These are phyloP conservation scores for Drosophila longiperda DNA, from an alignment of 2,888 invertebrate species.

Conservation along the genomic window DNA sequence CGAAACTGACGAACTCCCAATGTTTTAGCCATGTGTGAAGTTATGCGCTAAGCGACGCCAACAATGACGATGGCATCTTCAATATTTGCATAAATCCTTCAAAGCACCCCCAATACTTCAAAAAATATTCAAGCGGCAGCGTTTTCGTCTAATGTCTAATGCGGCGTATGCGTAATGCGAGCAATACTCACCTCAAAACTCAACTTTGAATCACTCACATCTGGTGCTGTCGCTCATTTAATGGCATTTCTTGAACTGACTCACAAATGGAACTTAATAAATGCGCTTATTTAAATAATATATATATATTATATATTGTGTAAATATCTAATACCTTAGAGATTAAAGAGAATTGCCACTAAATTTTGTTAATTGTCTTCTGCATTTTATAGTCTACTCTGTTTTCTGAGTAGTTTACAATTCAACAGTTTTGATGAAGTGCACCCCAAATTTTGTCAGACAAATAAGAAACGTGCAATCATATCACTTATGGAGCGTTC, in stretches of 20 bases:
- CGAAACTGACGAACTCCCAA: conserved; percentile 23
- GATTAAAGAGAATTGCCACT: not conserved
- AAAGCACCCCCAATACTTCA: conserved; percentile 54
- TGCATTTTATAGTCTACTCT: not conserved
- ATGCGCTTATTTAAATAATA: not conserved
- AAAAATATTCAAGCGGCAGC: conserved; percentile 60
- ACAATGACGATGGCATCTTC: conserved; percentile 66
- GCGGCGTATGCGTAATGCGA: conserved; percentile 59
- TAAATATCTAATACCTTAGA: not conserved
- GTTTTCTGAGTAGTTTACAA: not conserved
- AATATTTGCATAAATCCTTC: conserved; percentile 80
- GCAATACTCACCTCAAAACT: conserved; percentile 28
- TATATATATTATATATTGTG: not conserved
- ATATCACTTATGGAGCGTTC: not conserved
- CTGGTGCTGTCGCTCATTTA: conserved; percentile 13
- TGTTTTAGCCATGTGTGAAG: conserved; percentile 63
- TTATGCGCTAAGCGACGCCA: conserved; percentile 71
- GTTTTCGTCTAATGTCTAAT: conserved; percentile 58
- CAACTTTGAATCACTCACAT: conserved; percentile 24
- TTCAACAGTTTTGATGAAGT: not conserved
- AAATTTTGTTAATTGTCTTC: not conserved
- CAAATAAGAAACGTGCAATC: not conserved
- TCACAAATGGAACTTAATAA: not conserved
- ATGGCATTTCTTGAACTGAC: conserved; percentile 3
- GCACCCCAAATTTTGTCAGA: not conserved